Conservation (phyloP, 2,888 invertebrate genomes). For the Microchrysa polita region DNA sequence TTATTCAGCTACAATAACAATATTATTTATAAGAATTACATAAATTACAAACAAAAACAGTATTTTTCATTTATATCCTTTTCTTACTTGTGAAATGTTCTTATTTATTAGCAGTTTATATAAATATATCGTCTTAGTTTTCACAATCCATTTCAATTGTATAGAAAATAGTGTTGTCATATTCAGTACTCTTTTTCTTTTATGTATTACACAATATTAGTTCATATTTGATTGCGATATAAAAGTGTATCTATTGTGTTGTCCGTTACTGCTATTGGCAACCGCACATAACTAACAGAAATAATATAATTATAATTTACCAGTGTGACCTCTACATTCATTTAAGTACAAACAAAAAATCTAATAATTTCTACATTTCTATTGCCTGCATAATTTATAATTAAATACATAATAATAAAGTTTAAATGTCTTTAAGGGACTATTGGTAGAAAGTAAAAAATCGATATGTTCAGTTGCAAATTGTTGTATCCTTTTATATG, state of each 20-base stretch:
- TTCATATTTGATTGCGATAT: not conserved
- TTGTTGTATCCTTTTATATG: not conserved
- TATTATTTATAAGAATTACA: slow-evolving; percentile 25
- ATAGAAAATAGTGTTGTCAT: slow-evolving; percentile 44
- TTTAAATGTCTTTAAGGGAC: slow-evolving; percentile 10
- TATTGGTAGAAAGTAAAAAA: slow-evolving; percentile 32
- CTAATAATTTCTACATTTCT: not conserved
- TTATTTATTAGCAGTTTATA: slow-evolving; percentile 7
- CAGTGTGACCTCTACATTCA: not conserved
- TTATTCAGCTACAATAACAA: slow-evolving; percentile 19
- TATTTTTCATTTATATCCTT: not conserved
- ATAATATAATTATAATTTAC: slow-evolving; percentile 9
- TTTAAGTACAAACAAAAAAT: not conserved
- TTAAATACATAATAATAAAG: not conserved
- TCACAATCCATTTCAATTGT: slow-evolving; percentile 14
- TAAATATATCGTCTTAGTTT: slow-evolving; percentile 33
- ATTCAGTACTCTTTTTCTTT: slow-evolving; percentile 19
- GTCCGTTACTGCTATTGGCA: not conserved
- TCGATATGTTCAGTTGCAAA: slow-evolving; percentile 36
- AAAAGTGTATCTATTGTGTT: slow-evolving; percentile 14
- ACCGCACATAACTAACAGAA: not conserved
- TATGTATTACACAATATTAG: slow-evolving; percentile 1
- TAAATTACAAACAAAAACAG: slow-evolving; percentile 38
- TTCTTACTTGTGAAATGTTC: slow-evolving; percentile 21
- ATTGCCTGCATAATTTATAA: not conserved